Conservation (phyloP, 2,113 vertebrate species). For the Perca schrenkii region DNA sequence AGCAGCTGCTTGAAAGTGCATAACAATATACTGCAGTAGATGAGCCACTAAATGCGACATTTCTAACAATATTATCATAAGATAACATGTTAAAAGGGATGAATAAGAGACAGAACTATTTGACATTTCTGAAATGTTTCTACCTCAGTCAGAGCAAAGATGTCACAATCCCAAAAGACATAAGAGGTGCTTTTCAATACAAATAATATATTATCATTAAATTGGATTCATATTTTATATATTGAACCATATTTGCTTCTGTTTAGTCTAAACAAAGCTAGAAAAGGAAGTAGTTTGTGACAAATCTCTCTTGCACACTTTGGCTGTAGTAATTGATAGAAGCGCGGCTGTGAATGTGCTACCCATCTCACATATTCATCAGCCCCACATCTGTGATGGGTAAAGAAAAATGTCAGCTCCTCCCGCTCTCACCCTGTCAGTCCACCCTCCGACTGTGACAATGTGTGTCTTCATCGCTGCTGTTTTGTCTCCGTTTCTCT, state of each 20-base stretch:
- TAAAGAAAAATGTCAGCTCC: constrained; percentile 75
- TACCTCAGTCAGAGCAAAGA: not conserved
- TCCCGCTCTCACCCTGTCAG: constrained; percentile 81
- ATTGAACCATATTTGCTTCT: not conserved
- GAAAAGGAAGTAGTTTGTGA: constrained; percentile 12
- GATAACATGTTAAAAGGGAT: not conserved
- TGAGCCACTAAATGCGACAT: not conserved
- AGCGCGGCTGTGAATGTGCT: constrained; percentile 50
- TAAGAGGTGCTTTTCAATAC: not conserved
- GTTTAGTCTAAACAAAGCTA: constrained; percentile 15
- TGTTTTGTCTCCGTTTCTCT: constrained; percentile 49
- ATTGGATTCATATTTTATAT: not conserved
- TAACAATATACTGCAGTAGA: not conserved
- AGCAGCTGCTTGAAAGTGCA: not conserved
- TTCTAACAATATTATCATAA: not conserved
- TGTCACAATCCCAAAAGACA: not conserved
- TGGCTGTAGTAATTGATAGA: constrained; percentile 27
- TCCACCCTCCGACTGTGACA: constrained; percentile 69
- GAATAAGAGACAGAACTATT: not conserved
- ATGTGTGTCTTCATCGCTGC: constrained; percentile 68
- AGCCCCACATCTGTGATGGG: constrained; percentile 73
- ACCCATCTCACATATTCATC: constrained; percentile 75
- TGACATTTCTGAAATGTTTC: not conserved
- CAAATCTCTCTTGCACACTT: not conserved
- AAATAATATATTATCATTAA: not conserved